Conservation (phyloP, 1,140 invertebrate genomes). For the Eueides isabella region DNA sequence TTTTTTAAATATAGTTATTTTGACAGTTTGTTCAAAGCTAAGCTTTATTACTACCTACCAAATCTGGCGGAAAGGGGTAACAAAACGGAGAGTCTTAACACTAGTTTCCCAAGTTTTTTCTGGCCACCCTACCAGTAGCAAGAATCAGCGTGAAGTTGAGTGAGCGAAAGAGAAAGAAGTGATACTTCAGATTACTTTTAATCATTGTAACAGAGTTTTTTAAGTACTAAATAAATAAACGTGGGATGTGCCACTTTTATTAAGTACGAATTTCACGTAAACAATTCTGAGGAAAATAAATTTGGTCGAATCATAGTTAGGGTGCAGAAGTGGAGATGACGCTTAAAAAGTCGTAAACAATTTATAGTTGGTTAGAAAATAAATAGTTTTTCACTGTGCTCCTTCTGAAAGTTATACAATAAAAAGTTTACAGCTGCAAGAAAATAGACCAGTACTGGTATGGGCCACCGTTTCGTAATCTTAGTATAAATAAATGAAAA, state of each 20-base stretch:
- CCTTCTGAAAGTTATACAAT: slow-evolving; percentile 61
- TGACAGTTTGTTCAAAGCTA: too few species aligned
- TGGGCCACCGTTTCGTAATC: slow-evolving; percentile 34
- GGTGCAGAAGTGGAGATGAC: slow-evolving; percentile 48
- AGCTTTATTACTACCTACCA: too few species aligned
- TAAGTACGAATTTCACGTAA: background rate
- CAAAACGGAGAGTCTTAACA: too few species aligned
- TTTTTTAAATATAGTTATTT: too few species aligned
- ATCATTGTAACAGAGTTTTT: too few species aligned
- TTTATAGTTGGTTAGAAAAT: slow-evolving; percentile 66
- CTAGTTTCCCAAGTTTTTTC: too few species aligned
- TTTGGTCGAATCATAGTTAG: slow-evolving; percentile 47
- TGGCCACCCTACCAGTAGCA: too few species aligned
- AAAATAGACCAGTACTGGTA: slow-evolving; percentile 56
- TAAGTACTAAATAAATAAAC: too few species aligned
- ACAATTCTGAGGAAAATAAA: slow-evolving; percentile 44
- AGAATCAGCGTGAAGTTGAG: too few species aligned
- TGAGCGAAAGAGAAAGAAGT: too few species aligned
- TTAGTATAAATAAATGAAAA: background rate
- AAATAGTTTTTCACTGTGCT: slow-evolving; percentile 66
- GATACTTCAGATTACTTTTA: too few species aligned
- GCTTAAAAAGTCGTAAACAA: slow-evolving; percentile 65
- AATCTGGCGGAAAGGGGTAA: too few species aligned
- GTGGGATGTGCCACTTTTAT: background rate
- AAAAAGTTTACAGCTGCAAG: slow-evolving; percentile 65